Evolutionary conservation across 2,797 vertebrate species (phyloP).

Genomic region (Hemitrygon akajei): DNA sequence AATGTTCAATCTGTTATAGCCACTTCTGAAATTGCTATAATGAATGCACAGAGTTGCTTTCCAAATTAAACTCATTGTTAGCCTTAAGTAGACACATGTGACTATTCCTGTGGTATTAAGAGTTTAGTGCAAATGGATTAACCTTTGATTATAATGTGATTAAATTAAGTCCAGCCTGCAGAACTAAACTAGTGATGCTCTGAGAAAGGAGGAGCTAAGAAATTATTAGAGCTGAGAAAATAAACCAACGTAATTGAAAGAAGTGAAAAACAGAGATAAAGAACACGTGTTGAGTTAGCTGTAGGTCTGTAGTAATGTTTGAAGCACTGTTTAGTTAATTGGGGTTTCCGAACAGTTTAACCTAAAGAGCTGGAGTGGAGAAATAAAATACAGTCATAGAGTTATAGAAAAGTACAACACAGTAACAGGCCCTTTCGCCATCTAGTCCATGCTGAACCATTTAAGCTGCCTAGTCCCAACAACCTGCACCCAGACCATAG

Average conservation of each 20-base stretch:
- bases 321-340: background rate
- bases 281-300: background rate
- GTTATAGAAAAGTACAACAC: too few species aligned
- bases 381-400: too few species aligned
- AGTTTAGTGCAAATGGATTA: slow-evolving; percentile 9
- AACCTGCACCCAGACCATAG: too few species aligned
- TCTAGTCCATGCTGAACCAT: too few species aligned
- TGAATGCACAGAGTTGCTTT: background rate
- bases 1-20: background rate
- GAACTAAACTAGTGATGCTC: background rate
- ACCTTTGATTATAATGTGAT: background rate
- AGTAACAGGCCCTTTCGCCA: too few species aligned
- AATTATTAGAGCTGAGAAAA: too few species aligned
- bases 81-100: slow-evolving; percentile 12
- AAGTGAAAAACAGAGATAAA: background rate
- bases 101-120: background rate
- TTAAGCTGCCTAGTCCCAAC: too few species aligned
- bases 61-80: background rate
- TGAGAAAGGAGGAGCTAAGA: background rate
- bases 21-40: background rate
- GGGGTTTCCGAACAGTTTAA: too few species aligned
- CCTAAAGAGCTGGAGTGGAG: too few species aligned
- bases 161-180: background rate
- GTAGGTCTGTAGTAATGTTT: background rate
- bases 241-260: background rate